Evolutionary conservation across 1,140 invertebrate species (phyloP).

Genomic region (Dinoponera quadriceps): DNA sequence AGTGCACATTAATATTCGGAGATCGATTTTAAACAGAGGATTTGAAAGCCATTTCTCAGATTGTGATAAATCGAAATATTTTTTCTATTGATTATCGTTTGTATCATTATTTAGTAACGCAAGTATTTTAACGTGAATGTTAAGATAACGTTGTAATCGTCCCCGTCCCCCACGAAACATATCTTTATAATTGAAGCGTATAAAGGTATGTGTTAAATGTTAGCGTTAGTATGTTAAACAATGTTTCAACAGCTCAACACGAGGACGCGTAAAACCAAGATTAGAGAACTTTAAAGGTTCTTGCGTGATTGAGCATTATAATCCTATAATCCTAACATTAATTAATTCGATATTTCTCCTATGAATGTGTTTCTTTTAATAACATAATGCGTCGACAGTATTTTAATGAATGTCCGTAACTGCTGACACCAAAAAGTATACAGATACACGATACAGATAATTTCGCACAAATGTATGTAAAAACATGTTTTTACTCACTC

Average conservation of each 20-base stretch:
- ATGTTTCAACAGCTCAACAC: conserved; percentile 15
- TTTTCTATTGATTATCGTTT: conserved; percentile 20
- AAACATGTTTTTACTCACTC: conserved; percentile 4
- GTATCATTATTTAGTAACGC: conserved; percentile 17
- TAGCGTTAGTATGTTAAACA: not conserved
- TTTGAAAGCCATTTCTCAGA: not conserved
- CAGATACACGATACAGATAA: conserved; percentile 3
- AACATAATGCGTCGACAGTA: not conserved
- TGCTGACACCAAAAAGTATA: conserved; percentile 33
- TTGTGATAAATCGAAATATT: conserved; percentile 34
- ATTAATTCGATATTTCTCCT: not conserved
- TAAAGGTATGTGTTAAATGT: too few species aligned
- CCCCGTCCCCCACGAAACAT: not conserved
- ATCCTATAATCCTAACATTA: too few species aligned
- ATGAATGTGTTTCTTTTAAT: conserved; percentile 6
- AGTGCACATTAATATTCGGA: not conserved
- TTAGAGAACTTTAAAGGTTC: not conserved
- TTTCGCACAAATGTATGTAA: not conserved
- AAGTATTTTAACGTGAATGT: conserved; percentile 5
- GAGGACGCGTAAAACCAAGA: not conserved
- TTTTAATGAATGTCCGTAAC: conserved; percentile 41
- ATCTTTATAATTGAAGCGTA: conserved; percentile 2
- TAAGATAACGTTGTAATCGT: not conserved
- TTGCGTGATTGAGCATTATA: not conserved
- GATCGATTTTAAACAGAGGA: conserved; percentile 6